Percentiles rank a stretch among this genome's conserved stretches.
phyloP scores from a whole-genome alignment of 1,140 invertebrate genomes.

The Sinonovacula constricta region DNA sequence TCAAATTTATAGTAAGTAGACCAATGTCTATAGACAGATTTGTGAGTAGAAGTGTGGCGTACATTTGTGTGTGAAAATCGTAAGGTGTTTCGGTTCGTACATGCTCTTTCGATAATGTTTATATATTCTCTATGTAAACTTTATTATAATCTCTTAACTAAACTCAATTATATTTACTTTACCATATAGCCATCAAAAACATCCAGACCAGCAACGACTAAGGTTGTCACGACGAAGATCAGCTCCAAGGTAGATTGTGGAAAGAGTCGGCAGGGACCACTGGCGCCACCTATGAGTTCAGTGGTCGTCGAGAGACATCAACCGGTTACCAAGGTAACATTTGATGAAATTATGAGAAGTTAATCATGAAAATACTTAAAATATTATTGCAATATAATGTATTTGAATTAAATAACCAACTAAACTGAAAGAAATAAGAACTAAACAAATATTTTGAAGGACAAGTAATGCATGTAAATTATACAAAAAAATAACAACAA shows the following conservation, averaged over 20 bases:
- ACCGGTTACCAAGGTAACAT: conserved; percentile 69
- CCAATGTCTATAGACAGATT: too few species aligned
- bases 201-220: conserved; percentile 5
- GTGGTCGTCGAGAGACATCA: conserved; percentile 70
- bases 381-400: not conserved
- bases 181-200: not conserved
- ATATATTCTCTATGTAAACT: not conserved
- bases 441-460: not conserved
- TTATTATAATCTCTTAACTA: too few species aligned
- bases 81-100: too few species aligned
- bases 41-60: too few species aligned
- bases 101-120: not conserved
- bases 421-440: not conserved
- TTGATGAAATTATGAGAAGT: too few species aligned
- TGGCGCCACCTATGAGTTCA: conserved; percentile 67
- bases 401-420: not conserved
- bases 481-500: not conserved
- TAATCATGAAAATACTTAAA: too few species aligned
- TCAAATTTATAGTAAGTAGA: too few species aligned
- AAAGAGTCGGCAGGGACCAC: not conserved
- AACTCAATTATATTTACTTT: too few species aligned
- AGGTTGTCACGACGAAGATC: conserved; percentile 50
- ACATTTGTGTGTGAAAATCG: too few species aligned
- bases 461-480: not conserved
- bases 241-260: conserved; percentile 38